phyloP scores from a whole-genome alignment of 2,888 invertebrate species.

The Lithophane ornitopus region DNA sequence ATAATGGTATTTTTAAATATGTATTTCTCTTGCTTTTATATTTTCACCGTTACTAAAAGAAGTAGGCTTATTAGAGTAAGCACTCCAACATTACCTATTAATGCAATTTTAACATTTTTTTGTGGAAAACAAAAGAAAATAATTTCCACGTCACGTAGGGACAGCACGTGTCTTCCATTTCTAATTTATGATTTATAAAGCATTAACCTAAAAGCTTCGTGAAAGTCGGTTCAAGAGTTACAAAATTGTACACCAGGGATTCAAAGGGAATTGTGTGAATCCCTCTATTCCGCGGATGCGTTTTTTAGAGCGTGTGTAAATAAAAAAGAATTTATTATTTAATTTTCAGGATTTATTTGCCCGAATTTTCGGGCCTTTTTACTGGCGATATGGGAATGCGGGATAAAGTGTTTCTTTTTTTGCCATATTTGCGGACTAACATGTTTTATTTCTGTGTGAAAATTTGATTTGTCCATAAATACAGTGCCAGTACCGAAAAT shows the following conservation, averaged over 20 bases:
- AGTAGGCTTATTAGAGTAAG: constrained; percentile 55
- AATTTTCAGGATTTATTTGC: constrained; percentile 62
- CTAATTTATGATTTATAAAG: constrained; percentile 84
- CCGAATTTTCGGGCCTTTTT: constrained; percentile 39
- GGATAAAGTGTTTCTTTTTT: constrained; percentile 3
- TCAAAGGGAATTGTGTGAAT: constrained; percentile 71
- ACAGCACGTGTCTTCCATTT: constrained; percentile 78
- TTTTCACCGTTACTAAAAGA: constrained; percentile 30
- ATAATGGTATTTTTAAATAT: not conserved
- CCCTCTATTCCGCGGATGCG: constrained; percentile 62
- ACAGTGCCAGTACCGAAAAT: not conserved
- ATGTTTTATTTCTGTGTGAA: not conserved
- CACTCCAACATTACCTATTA: constrained; percentile 67
- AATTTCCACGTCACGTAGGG: constrained; percentile 75
- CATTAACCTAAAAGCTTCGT: constrained; percentile 83
- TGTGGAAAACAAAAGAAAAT: constrained; percentile 66
- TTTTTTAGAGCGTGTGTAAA: constrained; percentile 62
- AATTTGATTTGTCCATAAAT: not conserved
- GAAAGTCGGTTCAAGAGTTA: constrained; percentile 73
- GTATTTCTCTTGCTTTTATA: constrained; percentile 14
- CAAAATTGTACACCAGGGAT: constrained; percentile 75
- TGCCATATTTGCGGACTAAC: not conserved
- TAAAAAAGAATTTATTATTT: constrained; percentile 65
- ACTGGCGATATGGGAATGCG: constrained; percentile 51
- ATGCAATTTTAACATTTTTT: constrained; percentile 69